A percentile compares a stretch with the other conserved stretches of the same genome.
Evolutionary conservation across 2,888 invertebrate species (phyloP).

Genomic region (Cistogaster globosa): DNA sequence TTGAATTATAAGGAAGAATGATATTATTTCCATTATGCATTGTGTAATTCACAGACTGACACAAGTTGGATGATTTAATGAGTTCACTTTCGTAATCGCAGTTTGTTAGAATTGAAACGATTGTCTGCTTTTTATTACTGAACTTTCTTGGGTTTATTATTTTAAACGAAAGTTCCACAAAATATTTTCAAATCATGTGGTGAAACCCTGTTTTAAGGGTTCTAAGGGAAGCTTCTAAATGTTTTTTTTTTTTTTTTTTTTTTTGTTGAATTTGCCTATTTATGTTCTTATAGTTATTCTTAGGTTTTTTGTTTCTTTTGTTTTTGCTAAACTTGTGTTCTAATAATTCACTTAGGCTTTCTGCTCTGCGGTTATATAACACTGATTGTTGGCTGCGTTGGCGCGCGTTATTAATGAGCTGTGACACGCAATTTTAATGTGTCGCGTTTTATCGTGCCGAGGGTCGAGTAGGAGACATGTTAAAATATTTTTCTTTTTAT

Average conservation of each 20-base stretch:
- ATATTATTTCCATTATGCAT: too few relatives aligned
- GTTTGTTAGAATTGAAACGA: too few relatives aligned
- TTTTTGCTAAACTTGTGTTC: slow-evolving; percentile 67
- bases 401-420: slow-evolving; percentile 72
- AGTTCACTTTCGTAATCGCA: too few relatives aligned
- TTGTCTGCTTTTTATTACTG: too few relatives aligned
- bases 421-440: slow-evolving; percentile 72
- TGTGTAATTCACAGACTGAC: too few relatives aligned
- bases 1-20: too few relatives aligned
- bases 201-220: not conserved
- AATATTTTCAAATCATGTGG: too few relatives aligned
- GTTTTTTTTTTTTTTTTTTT: slow-evolving; percentile 30
- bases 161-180: too few relatives aligned
- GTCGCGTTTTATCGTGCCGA: slow-evolving; percentile 68
- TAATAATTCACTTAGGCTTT: slow-evolving; percentile 71
- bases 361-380: slow-evolving; percentile 62
- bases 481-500: slow-evolving; percentile 51
- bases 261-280: slow-evolving; percentile 20
- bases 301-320: slow-evolving; percentile 21
- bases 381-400: slow-evolving; percentile 71
- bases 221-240: slow-evolving; percentile 15
- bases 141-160: too few relatives aligned
- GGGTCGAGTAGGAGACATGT: slow-evolving; percentile 68
- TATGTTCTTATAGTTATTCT: slow-evolving; percentile 27
- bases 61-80: too few relatives aligned